Evolutionary conservation across 1,140 invertebrate species (phyloP), one percentile per base, ranked within the genome.

Genomic region (Drosophila repleta): DNA sequence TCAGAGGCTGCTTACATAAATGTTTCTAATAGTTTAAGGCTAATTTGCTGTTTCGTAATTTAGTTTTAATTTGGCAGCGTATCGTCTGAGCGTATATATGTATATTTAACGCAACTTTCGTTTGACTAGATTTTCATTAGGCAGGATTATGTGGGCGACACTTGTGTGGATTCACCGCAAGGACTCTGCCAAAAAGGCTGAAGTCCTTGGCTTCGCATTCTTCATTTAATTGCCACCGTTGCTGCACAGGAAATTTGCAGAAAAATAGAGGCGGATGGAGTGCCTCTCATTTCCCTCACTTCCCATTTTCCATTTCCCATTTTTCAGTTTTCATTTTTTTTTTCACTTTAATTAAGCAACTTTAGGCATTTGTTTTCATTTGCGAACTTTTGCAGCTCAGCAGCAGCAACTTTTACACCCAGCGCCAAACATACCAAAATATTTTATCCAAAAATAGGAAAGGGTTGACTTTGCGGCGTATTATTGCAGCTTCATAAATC

Each of bases 341-440:
- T 72, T 60, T 66, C 53, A 56, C 74, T 76, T 76, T 74, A 76
- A 76, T 76, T 76, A 76, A 74, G 63, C 70, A 76, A 76, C 74
- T 76, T 76, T 76, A 49, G 68, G 74, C 64, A 74, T 76, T 74
- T 76, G 68, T 76, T 76, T 73, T 76, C 70, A 76, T 76, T 76
- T 76, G 74, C 70, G 2, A 76, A 73, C 58, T 73, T 62, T 76
- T 62, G 46, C 63, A 64, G 32, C 62, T 49, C 46, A 37, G 45
- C 56, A 37, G 43, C 56, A 29, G 55, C 37, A 75, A 74, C 74
- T 66, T 76, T 68, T 63, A 37, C 39, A 13, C 62, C 46, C 4
- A 15, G 26, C 37, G 26, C 20, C 21, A 24, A 66, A 37, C 15
- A 65, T n/a, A 58, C 26, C 37, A 18, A 63, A 58, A 76, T 66